These are phyloP conservation scores for Myotis pilosus DNA, from an alignment of 2,797 vertebrate genomes.

Conservation along the genomic window DNA sequence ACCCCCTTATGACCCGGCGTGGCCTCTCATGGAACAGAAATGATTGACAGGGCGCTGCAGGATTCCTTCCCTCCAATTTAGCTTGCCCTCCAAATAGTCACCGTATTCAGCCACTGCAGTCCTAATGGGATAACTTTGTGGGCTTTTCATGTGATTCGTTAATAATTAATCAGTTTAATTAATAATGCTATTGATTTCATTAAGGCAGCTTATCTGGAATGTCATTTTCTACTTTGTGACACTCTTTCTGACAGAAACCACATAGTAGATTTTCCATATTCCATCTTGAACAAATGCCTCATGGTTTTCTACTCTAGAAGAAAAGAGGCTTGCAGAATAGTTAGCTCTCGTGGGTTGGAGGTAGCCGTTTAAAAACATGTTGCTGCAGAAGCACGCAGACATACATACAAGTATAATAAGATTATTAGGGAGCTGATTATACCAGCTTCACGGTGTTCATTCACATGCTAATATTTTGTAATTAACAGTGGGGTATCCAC, in stretches of 20 bases:
- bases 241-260: not conserved
- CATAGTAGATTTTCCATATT: not conserved
- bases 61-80: not conserved
- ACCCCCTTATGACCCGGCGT: conserved; percentile 11
- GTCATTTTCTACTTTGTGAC: conserved; percentile 27
- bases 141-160: not conserved
- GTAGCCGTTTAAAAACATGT: conserved; percentile 26
- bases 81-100: not conserved
- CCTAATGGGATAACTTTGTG: not conserved
- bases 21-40: not conserved
- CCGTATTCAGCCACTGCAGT: not conserved
- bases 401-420: conserved; percentile 15
- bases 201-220: not conserved
- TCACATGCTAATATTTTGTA: not conserved
- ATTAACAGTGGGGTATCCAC: not conserved
- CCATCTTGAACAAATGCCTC: not conserved
- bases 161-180: not conserved
- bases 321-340: not conserved
- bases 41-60: not conserved
- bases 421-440: not conserved
- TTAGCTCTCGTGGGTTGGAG: conserved; percentile 43
- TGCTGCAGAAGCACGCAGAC: conserved; percentile 19
- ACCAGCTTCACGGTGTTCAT: not conserved
- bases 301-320: not conserved
- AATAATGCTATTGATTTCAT: not conserved